These are phyloP conservation scores for Corythaixoides concolor DNA, from an alignment of 2,113 vertebrate genomes.

Conservation along the genomic window DNA sequence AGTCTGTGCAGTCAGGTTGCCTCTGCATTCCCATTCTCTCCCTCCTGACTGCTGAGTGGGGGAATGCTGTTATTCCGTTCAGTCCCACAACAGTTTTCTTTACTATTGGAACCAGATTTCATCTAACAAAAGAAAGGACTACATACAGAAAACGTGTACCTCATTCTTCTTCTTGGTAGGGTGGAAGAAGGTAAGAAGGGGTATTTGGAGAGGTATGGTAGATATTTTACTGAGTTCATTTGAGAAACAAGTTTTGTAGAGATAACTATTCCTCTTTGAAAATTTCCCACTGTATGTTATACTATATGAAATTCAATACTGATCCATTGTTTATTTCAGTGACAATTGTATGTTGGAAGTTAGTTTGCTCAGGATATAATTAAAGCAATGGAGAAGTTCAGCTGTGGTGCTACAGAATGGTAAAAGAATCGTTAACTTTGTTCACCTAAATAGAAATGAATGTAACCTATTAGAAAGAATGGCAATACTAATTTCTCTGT, in stretches of 20 bases:
- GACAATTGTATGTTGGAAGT: background rate
- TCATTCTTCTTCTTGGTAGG: background rate
- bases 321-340: background rate
- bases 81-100: background rate
- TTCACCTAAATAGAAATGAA: background rate
- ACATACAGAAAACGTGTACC: accelerated
- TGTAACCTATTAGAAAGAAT: background rate
- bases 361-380: background rate
- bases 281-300: background rate
- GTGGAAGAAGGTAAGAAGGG: background rate
- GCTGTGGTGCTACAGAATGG: background rate
- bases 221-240: background rate
- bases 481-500: background rate
- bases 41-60: background rate
- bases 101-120: background rate
- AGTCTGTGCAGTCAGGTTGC: background rate
- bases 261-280: background rate
- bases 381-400: background rate
- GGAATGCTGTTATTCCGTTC: background rate
- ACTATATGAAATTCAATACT: background rate
- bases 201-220: background rate
- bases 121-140: background rate
- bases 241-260: background rate
- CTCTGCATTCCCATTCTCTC: background rate
- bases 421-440: background rate